A percentile compares a stretch with the other conserved stretches of the same genome.
These are phyloP conservation scores for Ursus arctos DNA, from an alignment of 2,113 vertebrate genomes.

Conservation along the genomic window DNA sequence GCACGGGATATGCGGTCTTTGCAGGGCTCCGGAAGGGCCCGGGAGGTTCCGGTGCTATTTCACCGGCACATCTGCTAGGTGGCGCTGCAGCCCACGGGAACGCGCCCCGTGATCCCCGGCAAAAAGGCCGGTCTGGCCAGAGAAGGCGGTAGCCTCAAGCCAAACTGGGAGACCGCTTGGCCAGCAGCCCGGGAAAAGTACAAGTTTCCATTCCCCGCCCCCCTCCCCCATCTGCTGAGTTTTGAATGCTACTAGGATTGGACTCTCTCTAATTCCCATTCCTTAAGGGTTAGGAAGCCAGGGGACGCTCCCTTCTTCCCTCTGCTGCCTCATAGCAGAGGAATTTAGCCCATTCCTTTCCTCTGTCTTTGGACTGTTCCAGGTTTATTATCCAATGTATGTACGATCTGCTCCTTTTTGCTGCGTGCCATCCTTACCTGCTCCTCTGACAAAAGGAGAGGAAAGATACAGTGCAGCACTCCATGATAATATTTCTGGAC, in stretches of 20 bases:
- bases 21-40: not conserved
- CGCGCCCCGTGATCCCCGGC: not conserved
- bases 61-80: conserved; percentile 58
- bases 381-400: not conserved
- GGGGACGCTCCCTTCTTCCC: not conserved
- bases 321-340: not conserved
- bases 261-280: not conserved
- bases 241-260: not conserved
- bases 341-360: conserved; percentile 15
- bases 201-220: not conserved
- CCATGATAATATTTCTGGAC: not conserved
- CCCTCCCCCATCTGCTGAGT: not conserved
- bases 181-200: not conserved
- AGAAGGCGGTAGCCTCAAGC: not conserved
- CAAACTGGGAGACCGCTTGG: not conserved
- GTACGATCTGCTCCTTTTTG: not conserved
- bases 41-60: not conserved
- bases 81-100: conserved; percentile 72
- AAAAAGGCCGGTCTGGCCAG: not conserved
- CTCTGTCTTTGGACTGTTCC: conserved; percentile 10
- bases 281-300: conserved; percentile 12
- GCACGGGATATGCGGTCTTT: not conserved
- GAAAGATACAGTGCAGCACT: not conserved
- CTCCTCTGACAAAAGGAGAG: not conserved
- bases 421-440: not conserved